Conservation (phyloP, 2,888 invertebrate species). For the Eueremaeus valkanovi region DNA sequence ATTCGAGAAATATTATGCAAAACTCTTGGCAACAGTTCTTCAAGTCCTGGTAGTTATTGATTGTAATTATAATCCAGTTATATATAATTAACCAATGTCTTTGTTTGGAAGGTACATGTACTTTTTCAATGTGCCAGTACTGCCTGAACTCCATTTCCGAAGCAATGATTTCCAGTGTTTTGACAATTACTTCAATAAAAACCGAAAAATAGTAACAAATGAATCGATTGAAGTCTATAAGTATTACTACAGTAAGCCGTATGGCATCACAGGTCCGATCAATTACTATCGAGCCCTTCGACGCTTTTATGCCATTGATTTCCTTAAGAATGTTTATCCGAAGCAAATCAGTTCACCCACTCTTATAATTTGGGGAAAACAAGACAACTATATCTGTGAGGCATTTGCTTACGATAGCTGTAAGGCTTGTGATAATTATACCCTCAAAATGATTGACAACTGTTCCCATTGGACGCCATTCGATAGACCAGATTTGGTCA, state of each 20-base stretch:
- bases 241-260: slow-evolving; percentile 65
- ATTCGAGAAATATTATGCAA: slow-evolving; percentile 59
- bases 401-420: slow-evolving; percentile 64
- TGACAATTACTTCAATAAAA: slow-evolving; percentile 58
- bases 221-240: slow-evolving; percentile 69
- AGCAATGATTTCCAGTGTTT: slow-evolving; percentile 63
- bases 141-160: slow-evolving; percentile 64
- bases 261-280: slow-evolving; percentile 67
- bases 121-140: slow-evolving; percentile 60
- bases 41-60: slow-evolving; percentile 48
- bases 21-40: slow-evolving; percentile 50
- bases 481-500: slow-evolving; percentile 64
- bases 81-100: neutral
- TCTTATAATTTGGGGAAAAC: slow-evolving; percentile 58
- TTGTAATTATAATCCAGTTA: too few relatives aligned
- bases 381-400: slow-evolving; percentile 60
- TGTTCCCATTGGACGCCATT: slow-evolving; percentile 72
- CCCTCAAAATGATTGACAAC: slow-evolving; percentile 62
- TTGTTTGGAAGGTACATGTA: slow-evolving; percentile 54
- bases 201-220: too few relatives aligned
- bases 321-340: neutral
- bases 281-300: slow-evolving; percentile 63
- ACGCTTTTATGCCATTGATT: slow-evolving; percentile 4
- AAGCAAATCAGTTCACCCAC: slow-evolving; percentile 48
- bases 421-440: slow-evolving; percentile 62